Conservation (phyloP, 1,140 invertebrate genomes). For the Heliconius eleuchia region DNA sequence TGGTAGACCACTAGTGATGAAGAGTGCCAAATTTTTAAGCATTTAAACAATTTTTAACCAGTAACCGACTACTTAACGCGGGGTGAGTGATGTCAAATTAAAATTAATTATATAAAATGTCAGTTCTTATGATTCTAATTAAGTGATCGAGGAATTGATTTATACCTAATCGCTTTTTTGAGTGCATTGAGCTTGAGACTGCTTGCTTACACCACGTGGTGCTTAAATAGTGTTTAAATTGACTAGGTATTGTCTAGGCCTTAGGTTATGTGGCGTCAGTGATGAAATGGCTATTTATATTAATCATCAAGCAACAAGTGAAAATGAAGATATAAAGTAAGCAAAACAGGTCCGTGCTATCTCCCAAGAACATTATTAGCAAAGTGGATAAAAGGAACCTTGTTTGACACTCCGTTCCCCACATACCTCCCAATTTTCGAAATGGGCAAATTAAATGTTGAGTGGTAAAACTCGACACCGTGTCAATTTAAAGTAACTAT, state of each 20-base stretch:
- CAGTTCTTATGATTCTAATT: slow-evolving; percentile 23
- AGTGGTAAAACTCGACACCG: too few relatives aligned
- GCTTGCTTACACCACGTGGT: slow-evolving; percentile 41
- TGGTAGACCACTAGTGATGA: slow-evolving; percentile 12
- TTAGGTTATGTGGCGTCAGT: slow-evolving; percentile 3
- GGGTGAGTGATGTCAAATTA: slow-evolving; percentile 10
- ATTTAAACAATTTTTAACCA: slow-evolving; percentile 28
- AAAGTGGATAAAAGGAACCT: too few relatives aligned
- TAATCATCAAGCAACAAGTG: neutral
- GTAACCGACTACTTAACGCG: slow-evolving; percentile 22
- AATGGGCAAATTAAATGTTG: too few relatives aligned
- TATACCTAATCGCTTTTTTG: slow-evolving; percentile 16
- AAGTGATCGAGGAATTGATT: slow-evolving; percentile 27
- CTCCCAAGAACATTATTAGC: too few relatives aligned
- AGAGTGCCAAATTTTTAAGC: slow-evolving; percentile 30
- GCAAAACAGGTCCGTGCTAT: too few relatives aligned
- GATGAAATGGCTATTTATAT: neutral
- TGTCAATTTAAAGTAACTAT: neutral
- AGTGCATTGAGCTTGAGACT: slow-evolving; percentile 28
- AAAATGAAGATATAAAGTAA: neutral
- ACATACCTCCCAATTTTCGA: too few relatives aligned
- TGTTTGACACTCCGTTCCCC: too few relatives aligned
- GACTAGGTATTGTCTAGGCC: slow-evolving; percentile 4
- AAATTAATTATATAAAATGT: slow-evolving; percentile 11
- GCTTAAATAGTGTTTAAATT: slow-evolving; percentile 29